These are phyloP conservation scores for Mionectes olivaceus DNA, from an alignment of 2,797 vertebrate genomes.

Conservation along the genomic window DNA sequence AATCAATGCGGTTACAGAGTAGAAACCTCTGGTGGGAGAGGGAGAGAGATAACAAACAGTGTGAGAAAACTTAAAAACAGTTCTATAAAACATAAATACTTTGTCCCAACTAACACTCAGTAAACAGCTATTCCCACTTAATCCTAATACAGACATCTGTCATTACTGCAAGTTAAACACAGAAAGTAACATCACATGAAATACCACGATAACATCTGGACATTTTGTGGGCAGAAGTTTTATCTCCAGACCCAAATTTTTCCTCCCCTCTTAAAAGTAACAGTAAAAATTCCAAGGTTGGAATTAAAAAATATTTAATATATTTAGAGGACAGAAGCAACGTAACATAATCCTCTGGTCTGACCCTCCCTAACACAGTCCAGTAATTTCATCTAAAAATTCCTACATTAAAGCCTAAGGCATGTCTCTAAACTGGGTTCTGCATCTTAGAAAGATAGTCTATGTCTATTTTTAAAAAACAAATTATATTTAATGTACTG, in stretches of 20 bases:
- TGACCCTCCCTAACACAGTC: neutral
- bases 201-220: neutral
- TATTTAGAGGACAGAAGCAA: neutral
- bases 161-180: neutral
- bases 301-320: neutral
- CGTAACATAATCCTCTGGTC: neutral
- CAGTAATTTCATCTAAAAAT: constrained; percentile 32
- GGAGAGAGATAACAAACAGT: neutral
- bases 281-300: neutral
- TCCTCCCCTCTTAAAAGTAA: neutral
- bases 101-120: neutral
- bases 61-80: neutral
- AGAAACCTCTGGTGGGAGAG: neutral
- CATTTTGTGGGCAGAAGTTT: neutral
- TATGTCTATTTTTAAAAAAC: constrained; percentile 11
- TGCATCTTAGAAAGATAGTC: neutral
- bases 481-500: constrained; percentile 51
- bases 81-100: neutral
- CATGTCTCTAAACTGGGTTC: neutral
- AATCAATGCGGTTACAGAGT: neutral
- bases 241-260: neutral
- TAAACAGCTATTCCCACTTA: neutral
- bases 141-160: neutral
- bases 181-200: neutral
- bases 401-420: neutral